Percentiles rank a stretch among this genome's conserved stretches.
Conservation (phyloP, 2,113 vertebrate genomes). For the Equus quagga region DNA sequence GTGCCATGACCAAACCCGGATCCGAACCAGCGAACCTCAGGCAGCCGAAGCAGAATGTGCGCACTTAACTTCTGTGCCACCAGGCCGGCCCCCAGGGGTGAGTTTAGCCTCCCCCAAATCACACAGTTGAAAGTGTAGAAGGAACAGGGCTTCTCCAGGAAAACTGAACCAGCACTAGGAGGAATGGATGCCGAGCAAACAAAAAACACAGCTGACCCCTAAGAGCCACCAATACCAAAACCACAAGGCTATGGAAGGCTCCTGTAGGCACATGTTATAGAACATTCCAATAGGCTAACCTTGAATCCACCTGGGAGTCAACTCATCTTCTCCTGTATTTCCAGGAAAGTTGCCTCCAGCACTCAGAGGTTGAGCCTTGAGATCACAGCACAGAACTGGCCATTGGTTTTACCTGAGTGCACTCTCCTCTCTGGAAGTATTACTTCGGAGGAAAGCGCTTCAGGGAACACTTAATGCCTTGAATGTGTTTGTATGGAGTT, state of each 20-base stretch:
- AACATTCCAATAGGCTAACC: not conserved
- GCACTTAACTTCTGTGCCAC: no score
- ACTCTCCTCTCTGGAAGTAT: not conserved
- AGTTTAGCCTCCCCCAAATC: not conserved
- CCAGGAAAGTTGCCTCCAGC: not conserved
- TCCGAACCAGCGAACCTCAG: no score
- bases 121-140: not conserved
- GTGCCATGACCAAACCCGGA: no score
- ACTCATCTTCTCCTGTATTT: constrained; percentile 29
- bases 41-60: no score
- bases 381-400: not conserved
- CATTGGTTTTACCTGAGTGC: constrained; percentile 38
- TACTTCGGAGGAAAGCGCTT: constrained; percentile 41
- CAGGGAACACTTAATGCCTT: constrained; percentile 15
- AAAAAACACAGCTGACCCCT: constrained; percentile 59
- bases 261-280: not conserved
- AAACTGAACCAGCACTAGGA: not conserved
- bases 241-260: not conserved
- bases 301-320: constrained; percentile 4
- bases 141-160: not conserved
- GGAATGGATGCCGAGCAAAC: not conserved
- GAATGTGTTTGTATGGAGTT: constrained; percentile 18
- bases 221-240: not conserved
- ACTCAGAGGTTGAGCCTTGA: not conserved
- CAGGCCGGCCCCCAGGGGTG: not conserved